A percentile compares a stretch with the other conserved stretches of the same genome.
Evolutionary conservation across 2,888 invertebrate species (phyloP).

Genomic region (Cerastis rubricosa): DNA sequence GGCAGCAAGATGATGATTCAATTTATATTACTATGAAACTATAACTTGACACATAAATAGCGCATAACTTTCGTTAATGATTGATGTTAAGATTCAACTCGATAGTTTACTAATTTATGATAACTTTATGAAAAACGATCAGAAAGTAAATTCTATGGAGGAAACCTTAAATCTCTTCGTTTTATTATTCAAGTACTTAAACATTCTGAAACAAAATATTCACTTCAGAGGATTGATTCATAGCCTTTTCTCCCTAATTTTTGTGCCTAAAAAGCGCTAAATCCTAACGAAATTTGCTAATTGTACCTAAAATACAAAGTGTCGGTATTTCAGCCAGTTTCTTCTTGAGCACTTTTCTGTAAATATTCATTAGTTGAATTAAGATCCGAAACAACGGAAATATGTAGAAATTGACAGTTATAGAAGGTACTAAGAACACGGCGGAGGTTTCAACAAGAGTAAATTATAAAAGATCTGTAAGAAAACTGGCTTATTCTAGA

Average conservation of each 20-base stretch:
- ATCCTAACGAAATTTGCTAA: constrained; percentile 36
- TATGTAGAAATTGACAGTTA: background rate
- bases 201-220: constrained; percentile 28
- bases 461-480: too few relatives aligned
- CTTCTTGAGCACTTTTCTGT: background rate
- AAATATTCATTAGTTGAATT: constrained; percentile 28
- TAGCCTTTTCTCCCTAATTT: constrained; percentile 3
- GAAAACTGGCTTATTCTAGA: too few relatives aligned
- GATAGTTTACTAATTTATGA: background rate
- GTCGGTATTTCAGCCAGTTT: background rate
- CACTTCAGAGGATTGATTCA: constrained; percentile 20
- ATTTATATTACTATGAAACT: background rate
- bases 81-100: too few relatives aligned
- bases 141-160: background rate
- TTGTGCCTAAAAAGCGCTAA: constrained; percentile 3
- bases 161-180: background rate
- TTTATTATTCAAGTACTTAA: constrained; percentile 19
- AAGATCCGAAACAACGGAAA: background rate
- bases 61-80: background rate
- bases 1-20: too few relatives aligned
- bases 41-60: background rate
- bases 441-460: background rate
- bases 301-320: constrained; percentile 24
- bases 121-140: background rate
- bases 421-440: background rate